These are phyloP conservation scores for Trissolcus brochymenae DNA, from an alignment of 2,888 invertebrate species.

Conservation along the genomic window DNA sequence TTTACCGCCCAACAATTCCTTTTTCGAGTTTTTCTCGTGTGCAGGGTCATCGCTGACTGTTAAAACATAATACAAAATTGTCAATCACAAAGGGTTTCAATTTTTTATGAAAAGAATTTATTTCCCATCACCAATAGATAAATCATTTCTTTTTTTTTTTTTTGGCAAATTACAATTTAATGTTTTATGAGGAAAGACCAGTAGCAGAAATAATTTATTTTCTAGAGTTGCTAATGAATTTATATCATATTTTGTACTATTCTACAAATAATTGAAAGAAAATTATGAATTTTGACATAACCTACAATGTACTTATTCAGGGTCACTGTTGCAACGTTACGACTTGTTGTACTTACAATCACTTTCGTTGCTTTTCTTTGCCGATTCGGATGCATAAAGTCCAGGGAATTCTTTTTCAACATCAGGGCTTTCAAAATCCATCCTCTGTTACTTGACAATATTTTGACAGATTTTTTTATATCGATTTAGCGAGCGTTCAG, in stretches of 20 bases:
- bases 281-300: conserved; percentile 29
- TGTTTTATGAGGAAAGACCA: no score
- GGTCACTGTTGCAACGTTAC: neutral
- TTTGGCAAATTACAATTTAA: neutral
- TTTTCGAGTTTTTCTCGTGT: conserved; percentile 87
- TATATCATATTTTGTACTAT: neutral
- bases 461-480: conserved; percentile 42
- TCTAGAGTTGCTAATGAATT: no score
- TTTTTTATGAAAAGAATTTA: neutral
- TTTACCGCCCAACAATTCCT: conserved; percentile 86
- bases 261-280: neutral
- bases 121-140: neutral
- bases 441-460: conserved; percentile 66
- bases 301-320: conserved; percentile 17
- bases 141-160: neutral
- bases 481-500: conserved; percentile 41
- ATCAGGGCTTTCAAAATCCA: conserved; percentile 93
- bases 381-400: conserved; percentile 88
- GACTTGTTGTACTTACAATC: conserved; percentile 82
- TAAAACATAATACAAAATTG: neutral
- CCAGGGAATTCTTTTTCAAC: conserved; percentile 94
- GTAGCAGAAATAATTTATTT: no score
- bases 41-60: conserved; percentile 87
- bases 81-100: no score
- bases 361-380: conserved; percentile 87